Evolutionary conservation across 2,797 vertebrate species (phyloP), one percentile per base, ranked within the genome.

Genomic region (Sebastes minor): DNA sequence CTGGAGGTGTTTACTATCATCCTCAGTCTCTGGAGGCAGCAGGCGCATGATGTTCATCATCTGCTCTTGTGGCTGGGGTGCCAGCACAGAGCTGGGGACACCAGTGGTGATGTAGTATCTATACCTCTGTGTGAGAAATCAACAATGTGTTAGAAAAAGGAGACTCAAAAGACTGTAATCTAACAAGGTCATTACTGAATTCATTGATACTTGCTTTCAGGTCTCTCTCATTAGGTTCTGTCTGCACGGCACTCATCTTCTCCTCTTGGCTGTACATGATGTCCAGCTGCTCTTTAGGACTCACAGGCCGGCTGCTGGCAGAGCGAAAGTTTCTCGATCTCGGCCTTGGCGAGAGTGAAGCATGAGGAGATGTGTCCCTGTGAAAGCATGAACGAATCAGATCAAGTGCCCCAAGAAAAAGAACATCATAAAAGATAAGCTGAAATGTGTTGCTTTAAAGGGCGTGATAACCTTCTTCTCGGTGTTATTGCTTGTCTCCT

Each of bases 221-320:
- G 83, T 99, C 97, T 85, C 8, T 94, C 61, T 89, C 74, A 53
- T 93, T 96, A 33, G 96, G 96, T n/a, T 89, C 80, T 16, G 22
- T 74, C 86, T 94, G 88, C 80, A 12, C 66, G 18, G 74, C 86
- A 52, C 67, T 88, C 52, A 73, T 92, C 82, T 94, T 88, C 69
- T 92, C 89, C 82, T 98, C 97, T n/a, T 95, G 79, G 5, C 85
- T 92, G 30, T 78, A 28, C 89, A 99, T 97, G 46, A 97, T 67
- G 71, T 92, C 75, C 60, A 97, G 93, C 88, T 99, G 98, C 71
- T 98, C 92, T 60, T 94, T 85, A 62, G 97, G 98, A 72, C 95
- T 97, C 90, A 97, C 59, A 0, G 97, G 95, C 0, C 87, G 88
- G 76, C 92, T 95, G 67, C 79, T 92, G 42, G 92, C 71, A 30